Percentiles rank a stretch among this genome's conserved stretches.
Evolutionary conservation across 2,113 vertebrate species (phyloP).

Genomic region (Mesocricetus auratus): DNA sequence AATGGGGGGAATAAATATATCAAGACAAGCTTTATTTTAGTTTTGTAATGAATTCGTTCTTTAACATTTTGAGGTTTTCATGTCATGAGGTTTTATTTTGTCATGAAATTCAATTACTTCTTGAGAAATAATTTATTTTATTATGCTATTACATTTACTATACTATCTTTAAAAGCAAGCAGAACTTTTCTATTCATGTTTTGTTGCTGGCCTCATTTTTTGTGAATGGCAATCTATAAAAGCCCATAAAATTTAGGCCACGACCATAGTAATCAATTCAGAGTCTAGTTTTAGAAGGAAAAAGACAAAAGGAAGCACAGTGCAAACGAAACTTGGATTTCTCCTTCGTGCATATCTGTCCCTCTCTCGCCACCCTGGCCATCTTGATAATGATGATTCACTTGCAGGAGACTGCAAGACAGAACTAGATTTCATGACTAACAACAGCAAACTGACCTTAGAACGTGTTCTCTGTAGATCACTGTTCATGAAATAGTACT

Average conservation of each 20-base stretch:
- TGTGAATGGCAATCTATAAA: constrained; percentile 52
- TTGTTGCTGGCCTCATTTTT: constrained; percentile 50
- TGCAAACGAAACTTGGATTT: not conserved
- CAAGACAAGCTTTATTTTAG: constrained; percentile 53
- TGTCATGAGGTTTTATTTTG: constrained; percentile 20
- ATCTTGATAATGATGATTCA: not conserved
- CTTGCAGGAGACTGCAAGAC: not conserved
- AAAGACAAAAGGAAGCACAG: not conserved
- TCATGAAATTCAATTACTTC: constrained; percentile 45
- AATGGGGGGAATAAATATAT: not conserved
- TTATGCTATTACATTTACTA: constrained; percentile 41
- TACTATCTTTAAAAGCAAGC: constrained; percentile 6
- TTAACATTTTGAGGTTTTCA: not conserved
- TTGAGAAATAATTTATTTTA: constrained; percentile 58
- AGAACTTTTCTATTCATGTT: constrained; percentile 38
- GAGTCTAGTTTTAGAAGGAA: not conserved
- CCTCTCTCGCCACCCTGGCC: not conserved
- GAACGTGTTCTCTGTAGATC: not conserved
- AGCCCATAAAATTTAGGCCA: constrained; percentile 14
- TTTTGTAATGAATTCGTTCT: constrained; percentile 6
- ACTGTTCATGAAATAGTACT: not conserved
- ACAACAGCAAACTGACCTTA: not conserved
- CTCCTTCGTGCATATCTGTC: no score
- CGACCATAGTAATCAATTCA: constrained; percentile 29
- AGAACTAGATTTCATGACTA: not conserved